phyloP scores from a whole-genome alignment of 2,113 vertebrate genomes.

The Myocastor coypus region DNA sequence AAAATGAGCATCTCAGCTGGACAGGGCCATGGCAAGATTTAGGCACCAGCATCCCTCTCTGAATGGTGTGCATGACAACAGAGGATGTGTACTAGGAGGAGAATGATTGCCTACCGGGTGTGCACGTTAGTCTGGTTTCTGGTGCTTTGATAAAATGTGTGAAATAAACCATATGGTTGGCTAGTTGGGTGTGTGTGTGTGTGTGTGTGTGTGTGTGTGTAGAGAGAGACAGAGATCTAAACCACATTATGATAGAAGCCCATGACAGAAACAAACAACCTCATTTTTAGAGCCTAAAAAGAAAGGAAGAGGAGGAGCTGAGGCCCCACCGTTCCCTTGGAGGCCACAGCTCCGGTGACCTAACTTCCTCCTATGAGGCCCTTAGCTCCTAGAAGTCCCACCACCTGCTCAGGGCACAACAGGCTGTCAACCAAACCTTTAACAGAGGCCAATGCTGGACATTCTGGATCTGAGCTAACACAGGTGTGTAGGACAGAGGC shows the following conservation, averaged over 20 bases:
- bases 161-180: background rate
- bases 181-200: too few species aligned
- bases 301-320: background rate
- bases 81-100: fast-evolving
- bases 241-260: background rate
- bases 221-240: too few species aligned
- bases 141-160: background rate
- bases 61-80: background rate
- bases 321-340: background rate
- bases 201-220: too few species aligned
- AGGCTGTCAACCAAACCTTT: background rate
- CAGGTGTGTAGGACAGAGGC: too few species aligned
- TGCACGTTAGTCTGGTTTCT: background rate
- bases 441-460: background rate
- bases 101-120: background rate
- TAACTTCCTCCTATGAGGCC: background rate
- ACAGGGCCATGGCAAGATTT: background rate
- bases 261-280: background rate
- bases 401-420: background rate
- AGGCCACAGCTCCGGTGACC: background rate
- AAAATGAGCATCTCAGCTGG: background rate
- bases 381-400: background rate
- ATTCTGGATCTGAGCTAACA: background rate
- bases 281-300: background rate
- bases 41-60: background rate